phyloP scores from a whole-genome alignment of 2,888 invertebrate species.

The Caenorhabditis uteleia region DNA sequence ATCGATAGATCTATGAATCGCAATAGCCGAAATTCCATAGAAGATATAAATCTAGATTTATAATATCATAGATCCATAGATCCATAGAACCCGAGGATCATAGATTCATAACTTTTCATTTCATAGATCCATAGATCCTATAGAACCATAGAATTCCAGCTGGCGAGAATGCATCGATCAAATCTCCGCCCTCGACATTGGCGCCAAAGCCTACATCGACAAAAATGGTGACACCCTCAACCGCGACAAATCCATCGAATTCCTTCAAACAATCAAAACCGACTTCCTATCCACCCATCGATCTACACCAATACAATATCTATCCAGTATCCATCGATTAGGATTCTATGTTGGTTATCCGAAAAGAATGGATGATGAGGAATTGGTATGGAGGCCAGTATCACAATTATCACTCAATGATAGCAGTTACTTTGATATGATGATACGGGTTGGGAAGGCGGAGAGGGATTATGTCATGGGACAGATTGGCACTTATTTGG shows the following conservation, averaged over 20 bases:
- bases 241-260: slow-evolving; percentile 12
- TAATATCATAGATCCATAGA: no score
- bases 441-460: slow-evolving; percentile 35
- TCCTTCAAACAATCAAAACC: slow-evolving; percentile 38
- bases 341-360: slow-evolving; percentile 47
- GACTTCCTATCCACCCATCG: slow-evolving; percentile 46
- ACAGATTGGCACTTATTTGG: slow-evolving; percentile 47
- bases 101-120: no score
- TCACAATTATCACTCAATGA: slow-evolving; percentile 39
- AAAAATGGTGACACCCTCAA: background rate
- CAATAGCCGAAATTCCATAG: no score
- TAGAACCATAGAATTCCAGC: slow-evolving; percentile 10
- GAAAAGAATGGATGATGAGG: slow-evolving; percentile 36
- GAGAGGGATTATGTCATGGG: slow-evolving; percentile 40
- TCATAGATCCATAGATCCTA: no score
- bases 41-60: no score
- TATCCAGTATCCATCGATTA: slow-evolving; percentile 37
- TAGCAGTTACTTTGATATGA: slow-evolving; percentile 45
- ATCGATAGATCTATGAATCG: no score
- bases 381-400: slow-evolving; percentile 44
- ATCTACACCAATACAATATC: slow-evolving; percentile 36
- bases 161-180: slow-evolving; percentile 52
- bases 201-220: slow-evolving; percentile 38
- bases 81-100: no score
- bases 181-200: slow-evolving; percentile 28